These are phyloP conservation scores for Brachionus angularis DNA, from an alignment of 1,140 invertebrate genomes.

Conservation along the genomic window DNA sequence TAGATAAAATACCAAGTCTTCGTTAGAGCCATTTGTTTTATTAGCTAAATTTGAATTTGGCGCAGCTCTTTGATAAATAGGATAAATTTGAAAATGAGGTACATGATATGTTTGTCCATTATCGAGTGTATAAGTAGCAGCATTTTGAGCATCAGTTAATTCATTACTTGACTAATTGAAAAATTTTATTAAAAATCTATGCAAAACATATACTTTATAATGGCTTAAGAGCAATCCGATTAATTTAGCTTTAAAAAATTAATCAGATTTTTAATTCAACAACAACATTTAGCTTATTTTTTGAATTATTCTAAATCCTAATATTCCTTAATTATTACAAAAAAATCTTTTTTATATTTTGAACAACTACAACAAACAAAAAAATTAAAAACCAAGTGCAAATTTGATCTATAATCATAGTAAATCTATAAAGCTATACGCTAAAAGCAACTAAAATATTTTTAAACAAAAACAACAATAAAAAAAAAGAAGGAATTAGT, in stretches of 20 bases:
- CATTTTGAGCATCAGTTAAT: slow-evolving; percentile 11
- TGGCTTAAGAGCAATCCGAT: slow-evolving; percentile 5
- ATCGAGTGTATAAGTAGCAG: neutral
- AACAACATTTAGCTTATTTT: slow-evolving; percentile 22
- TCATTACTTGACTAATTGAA: neutral
- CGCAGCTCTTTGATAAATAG: slow-evolving; percentile 3
- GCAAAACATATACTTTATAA: neutral
- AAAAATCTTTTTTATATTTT: no score
- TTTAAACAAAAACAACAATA: no score
- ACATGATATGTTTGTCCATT: slow-evolving; percentile 13
- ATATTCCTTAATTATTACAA: no score
- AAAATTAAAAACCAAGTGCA: no score
- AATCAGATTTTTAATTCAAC: slow-evolving; percentile 27
- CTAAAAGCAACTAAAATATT: no score
- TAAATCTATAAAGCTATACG: no score
- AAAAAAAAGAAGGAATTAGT: no score
- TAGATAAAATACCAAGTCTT: slow-evolving; percentile 19
- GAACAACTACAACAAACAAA: no score
- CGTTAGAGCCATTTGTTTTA: neutral
- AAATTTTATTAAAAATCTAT: slow-evolving; percentile 11
- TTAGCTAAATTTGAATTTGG: neutral
- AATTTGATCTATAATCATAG: no score
- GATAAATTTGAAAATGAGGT: slow-evolving; percentile 34
- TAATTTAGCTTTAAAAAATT: slow-evolving; percentile 6
- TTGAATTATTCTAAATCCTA: neutral